Evolutionary conservation across 2,888 invertebrate species (phyloP).

Genomic region (Mongoloraphidia duomilia): DNA sequence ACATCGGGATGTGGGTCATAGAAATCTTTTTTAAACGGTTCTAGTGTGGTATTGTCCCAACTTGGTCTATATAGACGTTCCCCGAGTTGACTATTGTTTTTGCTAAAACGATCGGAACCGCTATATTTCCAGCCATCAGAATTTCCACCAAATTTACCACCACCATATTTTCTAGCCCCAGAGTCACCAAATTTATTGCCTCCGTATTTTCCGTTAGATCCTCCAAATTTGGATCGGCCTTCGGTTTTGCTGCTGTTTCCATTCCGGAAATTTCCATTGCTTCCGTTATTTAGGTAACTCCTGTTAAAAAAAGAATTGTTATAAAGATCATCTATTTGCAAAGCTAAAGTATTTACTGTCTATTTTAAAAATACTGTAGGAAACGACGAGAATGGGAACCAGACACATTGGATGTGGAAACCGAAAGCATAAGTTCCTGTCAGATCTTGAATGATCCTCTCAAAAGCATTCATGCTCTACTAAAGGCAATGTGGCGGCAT

Average conservation of each 20-base stretch:
- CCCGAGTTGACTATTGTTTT: not conserved
- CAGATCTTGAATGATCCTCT: conserved; percentile 42
- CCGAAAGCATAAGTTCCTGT: conserved; percentile 63
- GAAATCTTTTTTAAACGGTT: conserved; percentile 74
- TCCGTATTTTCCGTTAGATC: not conserved
- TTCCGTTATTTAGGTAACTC: not conserved
- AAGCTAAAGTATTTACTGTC: not conserved
- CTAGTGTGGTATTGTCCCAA: conserved; percentile 61
- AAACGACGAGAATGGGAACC: conserved; percentile 56
- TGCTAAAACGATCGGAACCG: not conserved
- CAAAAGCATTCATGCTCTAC: conserved; percentile 62
- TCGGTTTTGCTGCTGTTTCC: not conserved
- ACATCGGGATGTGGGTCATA: conserved; percentile 61
- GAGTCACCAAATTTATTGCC: not conserved
- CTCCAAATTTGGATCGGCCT: not conserved
- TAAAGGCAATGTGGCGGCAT: conserved; percentile 47
- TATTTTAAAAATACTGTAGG: conserved; percentile 16
- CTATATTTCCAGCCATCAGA: not conserved
- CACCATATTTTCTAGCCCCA: not conserved
- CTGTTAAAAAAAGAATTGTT: not conserved
- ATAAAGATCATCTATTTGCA: not conserved
- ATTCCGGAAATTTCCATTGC: not conserved
- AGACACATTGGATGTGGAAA: conserved; percentile 55
- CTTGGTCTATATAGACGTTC: conserved; percentile 51
- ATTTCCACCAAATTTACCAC: not conserved